Evolutionary conservation across 1,140 invertebrate species (phyloP).

Genomic region (Camponotus pennsylvanicus): DNA sequence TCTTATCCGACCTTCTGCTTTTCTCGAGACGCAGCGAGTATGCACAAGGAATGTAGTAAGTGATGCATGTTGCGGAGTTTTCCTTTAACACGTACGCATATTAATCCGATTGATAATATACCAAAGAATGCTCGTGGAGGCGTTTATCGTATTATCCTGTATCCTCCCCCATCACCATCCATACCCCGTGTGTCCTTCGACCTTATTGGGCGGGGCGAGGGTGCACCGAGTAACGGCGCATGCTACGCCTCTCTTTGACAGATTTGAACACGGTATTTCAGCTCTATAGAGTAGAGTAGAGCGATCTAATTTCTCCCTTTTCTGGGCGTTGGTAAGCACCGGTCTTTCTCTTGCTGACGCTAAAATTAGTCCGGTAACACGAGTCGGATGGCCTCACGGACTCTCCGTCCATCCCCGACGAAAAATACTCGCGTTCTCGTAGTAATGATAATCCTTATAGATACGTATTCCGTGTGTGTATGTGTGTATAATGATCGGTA

Average conservation of each 20-base stretch:
- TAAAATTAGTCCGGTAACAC: constrained; percentile 50
- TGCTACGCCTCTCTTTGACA: constrained; percentile 70
- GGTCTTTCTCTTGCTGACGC: constrained; percentile 21
- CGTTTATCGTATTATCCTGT: constrained; percentile 64
- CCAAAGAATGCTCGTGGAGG: constrained; percentile 67
- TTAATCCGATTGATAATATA: constrained; percentile 72
- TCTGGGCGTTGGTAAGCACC: constrained; percentile 68
- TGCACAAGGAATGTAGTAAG: constrained; percentile 54
- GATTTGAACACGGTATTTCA: constrained; percentile 72
- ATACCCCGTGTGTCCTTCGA: constrained; percentile 67
- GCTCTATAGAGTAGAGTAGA: constrained; percentile 66
- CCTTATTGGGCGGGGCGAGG: constrained; percentile 77
- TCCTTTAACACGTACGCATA: constrained; percentile 72
- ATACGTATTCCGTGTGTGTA: neutral
- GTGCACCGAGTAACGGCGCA: constrained; percentile 73
- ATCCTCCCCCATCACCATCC: constrained; percentile 49
- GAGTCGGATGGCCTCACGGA: constrained; percentile 18
- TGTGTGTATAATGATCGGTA: neutral
- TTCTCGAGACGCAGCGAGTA: constrained; percentile 46
- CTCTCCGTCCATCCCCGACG: constrained; percentile 9
- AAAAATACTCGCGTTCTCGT: constrained; percentile 19
- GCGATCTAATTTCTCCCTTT: constrained; percentile 63
- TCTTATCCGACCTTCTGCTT: constrained; percentile 28
- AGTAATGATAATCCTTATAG: neutral
- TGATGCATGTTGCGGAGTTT: constrained; percentile 69